These are phyloP conservation scores for Drosophila austrosaltans DNA, from an alignment of 2,888 invertebrate species.

Conservation along the genomic window DNA sequence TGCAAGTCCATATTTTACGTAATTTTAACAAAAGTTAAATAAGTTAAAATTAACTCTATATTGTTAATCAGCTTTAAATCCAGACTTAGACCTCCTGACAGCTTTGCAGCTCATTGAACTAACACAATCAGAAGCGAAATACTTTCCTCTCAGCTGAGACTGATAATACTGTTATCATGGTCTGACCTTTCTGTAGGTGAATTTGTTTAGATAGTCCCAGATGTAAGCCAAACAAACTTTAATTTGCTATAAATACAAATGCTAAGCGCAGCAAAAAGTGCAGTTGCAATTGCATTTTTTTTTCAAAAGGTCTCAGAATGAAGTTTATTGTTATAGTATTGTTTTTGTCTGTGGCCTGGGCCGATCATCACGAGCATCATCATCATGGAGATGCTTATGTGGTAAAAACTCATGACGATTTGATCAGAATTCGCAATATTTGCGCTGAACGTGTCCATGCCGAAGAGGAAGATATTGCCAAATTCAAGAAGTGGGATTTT, in stretches of 20 bases:
- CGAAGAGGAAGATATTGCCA: slow-evolving; percentile 72
- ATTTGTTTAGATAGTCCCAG: slow-evolving; percentile 11
- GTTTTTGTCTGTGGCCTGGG: slow-evolving; percentile 43
- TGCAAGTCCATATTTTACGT: neutral
- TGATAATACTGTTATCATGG: slow-evolving; percentile 13
- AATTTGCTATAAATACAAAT: slow-evolving; percentile 55
- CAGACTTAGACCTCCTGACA: neutral
- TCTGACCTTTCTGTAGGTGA: slow-evolving; percentile 47
- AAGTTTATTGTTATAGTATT: slow-evolving; percentile 44
- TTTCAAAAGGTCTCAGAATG: slow-evolving; percentile 43
- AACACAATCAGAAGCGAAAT: neutral
- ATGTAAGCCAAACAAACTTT: slow-evolving; percentile 13
- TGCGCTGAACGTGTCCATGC: slow-evolving; percentile 73
- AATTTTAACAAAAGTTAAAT: neutral
- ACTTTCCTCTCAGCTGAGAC: slow-evolving; percentile 5
- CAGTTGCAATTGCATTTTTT: slow-evolving; percentile 47
- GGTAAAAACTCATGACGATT: slow-evolving; percentile 81
- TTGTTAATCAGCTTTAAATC: neutral
- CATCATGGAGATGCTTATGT: slow-evolving; percentile 61
- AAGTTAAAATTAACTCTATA: neutral
- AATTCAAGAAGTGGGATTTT: slow-evolving; percentile 81
- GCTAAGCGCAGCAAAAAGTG: slow-evolving; percentile 34
- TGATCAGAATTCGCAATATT: slow-evolving; percentile 68
- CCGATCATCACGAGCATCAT: slow-evolving; percentile 58
- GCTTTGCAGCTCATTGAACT: neutral